Conservation (phyloP, 1,140 invertebrate species). For the Archivesica marissinica region DNA sequence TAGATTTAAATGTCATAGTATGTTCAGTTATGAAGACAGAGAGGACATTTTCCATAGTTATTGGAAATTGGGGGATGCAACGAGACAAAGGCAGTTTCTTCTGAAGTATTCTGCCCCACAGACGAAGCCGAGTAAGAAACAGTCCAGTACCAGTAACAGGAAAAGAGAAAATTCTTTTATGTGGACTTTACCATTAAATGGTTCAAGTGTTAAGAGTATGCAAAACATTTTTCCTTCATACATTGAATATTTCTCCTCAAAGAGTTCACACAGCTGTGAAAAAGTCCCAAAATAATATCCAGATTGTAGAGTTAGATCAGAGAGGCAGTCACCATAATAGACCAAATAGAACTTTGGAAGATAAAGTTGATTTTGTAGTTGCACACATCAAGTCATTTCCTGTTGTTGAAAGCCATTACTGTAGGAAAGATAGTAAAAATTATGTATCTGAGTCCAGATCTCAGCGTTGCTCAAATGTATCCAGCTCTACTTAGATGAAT, state of each 20-base stretch:
- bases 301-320: neutral
- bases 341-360: conserved; percentile 16
- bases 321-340: conserved; percentile 8
- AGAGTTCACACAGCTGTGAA: conserved; percentile 18
- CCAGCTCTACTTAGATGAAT: conserved; percentile 21
- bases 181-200: neutral
- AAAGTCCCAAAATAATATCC: neutral
- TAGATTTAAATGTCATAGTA: conserved; percentile 24
- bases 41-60: conserved; percentile 39
- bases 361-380: conserved; percentile 14
- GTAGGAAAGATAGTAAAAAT: conserved; percentile 29
- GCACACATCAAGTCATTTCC: conserved; percentile 26
- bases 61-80: conserved; percentile 7
- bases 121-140: neutral
- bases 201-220: conserved; percentile 19
- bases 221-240: conserved; percentile 41
- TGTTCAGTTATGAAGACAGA: neutral
- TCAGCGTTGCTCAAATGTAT: conserved; percentile 41
- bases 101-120: conserved; percentile 1
- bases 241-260: conserved; percentile 27
- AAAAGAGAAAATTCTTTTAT: neutral
- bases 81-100: conserved; percentile 1
- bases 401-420: conserved; percentile 33
- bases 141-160: neutral
- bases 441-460: neutral